These are phyloP conservation scores for Coranthus polyacanthus DNA, from an alignment of 2,797 vertebrate genomes.

Conservation along the genomic window DNA sequence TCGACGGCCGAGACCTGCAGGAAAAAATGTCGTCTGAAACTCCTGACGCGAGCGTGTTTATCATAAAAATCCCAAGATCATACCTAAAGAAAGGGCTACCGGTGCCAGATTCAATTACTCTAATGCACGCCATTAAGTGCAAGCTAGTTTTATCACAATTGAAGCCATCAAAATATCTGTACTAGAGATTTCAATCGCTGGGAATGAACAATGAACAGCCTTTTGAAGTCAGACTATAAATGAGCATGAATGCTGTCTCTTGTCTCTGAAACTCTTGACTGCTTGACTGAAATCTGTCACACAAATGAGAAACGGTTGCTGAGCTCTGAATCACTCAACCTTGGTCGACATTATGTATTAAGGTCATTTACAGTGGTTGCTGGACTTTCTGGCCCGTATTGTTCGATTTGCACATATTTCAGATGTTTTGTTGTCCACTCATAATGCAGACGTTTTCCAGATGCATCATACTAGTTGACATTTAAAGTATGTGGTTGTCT, in stretches of 20 bases:
- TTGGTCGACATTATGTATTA: slow-evolving; percentile 17
- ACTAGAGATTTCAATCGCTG: slow-evolving; percentile 34
- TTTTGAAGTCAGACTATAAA: slow-evolving; percentile 35
- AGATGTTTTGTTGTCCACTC: not conserved
- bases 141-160: slow-evolving; percentile 40
- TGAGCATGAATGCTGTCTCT: slow-evolving; percentile 12
- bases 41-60: not conserved
- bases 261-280: slow-evolving; percentile 20
- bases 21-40: not conserved
- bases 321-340: slow-evolving; percentile 27
- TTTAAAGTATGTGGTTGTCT: not conserved
- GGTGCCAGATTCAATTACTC: slow-evolving; percentile 47
- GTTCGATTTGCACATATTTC: slow-evolving; percentile 4
- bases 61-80: slow-evolving; percentile 4
- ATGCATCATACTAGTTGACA: not conserved
- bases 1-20: not conserved
- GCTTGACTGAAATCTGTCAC: slow-evolving; percentile 27
- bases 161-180: slow-evolving; percentile 48
- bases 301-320: slow-evolving; percentile 33
- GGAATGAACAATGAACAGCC: slow-evolving; percentile 44
- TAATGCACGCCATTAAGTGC: slow-evolving; percentile 42
- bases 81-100: slow-evolving; percentile 5
- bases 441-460: not conserved
- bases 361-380: slow-evolving; percentile 20
- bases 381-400: not conserved